A percentile compares a stretch with the other conserved stretches of the same genome.
Evolutionary conservation across 1,140 invertebrate species (phyloP).

Genomic region (Drusus annulatus): DNA sequence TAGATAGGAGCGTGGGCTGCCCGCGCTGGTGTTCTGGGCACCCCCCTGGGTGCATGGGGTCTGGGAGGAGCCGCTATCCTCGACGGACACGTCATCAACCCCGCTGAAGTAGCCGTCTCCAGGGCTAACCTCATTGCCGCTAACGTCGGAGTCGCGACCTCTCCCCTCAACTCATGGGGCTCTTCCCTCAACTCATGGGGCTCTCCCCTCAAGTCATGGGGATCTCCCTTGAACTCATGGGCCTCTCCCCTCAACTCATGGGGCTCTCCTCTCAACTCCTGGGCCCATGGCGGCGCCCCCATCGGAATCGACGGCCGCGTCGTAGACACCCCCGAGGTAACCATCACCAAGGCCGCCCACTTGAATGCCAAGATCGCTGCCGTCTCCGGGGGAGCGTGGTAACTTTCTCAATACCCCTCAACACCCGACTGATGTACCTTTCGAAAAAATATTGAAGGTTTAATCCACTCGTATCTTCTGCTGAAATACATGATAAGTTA

Average conservation of each 20-base stretch:
- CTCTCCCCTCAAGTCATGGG: background rate
- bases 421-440: too few relatives aligned
- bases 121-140: too few relatives aligned
- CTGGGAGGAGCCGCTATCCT: too few relatives aligned
- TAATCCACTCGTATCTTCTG: too few relatives aligned
- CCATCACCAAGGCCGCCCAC: constrained; percentile 68
- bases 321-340: constrained; percentile 68
- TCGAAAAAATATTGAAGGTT: too few relatives aligned
- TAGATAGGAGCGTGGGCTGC: background rate
- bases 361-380: constrained; percentile 57
- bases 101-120: too few relatives aligned
- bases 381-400: background rate
- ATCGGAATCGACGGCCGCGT: constrained; percentile 53
- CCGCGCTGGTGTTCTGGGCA: background rate
- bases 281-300: constrained; percentile 48
- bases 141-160: background rate
- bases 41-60: too few relatives aligned
- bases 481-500: too few relatives aligned
- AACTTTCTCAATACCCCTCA: background rate
- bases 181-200: too few relatives aligned
- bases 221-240: constrained; percentile 59
- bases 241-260: too few relatives aligned
- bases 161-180: background rate
- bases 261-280: background rate
- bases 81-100: too few relatives aligned